A percentile compares a stretch with the other conserved stretches of the same genome.
Evolutionary conservation across 2,113 vertebrate species (phyloP).

Genomic region (Peucedramus taeniatus): DNA sequence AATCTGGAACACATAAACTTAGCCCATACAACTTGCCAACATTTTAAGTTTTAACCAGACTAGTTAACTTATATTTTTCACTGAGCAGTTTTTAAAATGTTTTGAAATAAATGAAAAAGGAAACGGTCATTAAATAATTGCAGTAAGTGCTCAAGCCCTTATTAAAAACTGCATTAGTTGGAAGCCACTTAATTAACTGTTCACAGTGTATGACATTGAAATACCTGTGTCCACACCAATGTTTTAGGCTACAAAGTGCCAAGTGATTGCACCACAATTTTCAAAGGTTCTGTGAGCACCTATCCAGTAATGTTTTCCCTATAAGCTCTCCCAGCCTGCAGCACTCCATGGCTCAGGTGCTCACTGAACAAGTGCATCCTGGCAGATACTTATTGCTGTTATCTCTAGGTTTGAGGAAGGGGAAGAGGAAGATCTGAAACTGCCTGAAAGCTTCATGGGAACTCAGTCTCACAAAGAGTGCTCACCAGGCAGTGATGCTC

Average conservation of each 20-base stretch:
- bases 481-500: constrained; percentile 70
- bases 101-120: neutral
- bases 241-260: neutral
- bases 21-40: neutral
- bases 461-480: neutral
- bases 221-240: neutral
- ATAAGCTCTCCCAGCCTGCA: neutral
- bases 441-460: neutral
- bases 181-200: neutral
- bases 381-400: neutral
- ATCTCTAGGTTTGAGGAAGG: neutral
- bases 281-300: neutral
- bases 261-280: neutral
- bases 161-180: neutral
- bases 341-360: neutral
- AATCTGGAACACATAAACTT: neutral
- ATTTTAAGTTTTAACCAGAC: neutral
- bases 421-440: neutral
- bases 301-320: neutral
- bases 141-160: neutral
- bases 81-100: neutral
- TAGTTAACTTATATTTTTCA: neutral
- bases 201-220: neutral
- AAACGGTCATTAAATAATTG: neutral
- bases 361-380: neutral